These are phyloP conservation scores for Aphidoletes aphidimyza DNA, from an alignment of 2,888 invertebrate genomes.

Conservation along the genomic window DNA sequence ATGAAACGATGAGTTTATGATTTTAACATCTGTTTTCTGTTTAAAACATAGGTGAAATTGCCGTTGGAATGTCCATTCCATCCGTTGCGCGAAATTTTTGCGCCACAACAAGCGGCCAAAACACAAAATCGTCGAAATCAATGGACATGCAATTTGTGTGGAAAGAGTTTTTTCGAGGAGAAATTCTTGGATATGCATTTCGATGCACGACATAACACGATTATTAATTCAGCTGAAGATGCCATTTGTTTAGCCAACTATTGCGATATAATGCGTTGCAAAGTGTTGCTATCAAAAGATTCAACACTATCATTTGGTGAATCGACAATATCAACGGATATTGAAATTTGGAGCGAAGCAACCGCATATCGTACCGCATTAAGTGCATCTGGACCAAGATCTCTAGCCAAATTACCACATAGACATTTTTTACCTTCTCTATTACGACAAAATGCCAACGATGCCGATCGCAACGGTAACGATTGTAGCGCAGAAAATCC, in stretches of 20 bases:
- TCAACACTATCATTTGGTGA: slow-evolving; percentile 72
- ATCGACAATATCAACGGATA: slow-evolving; percentile 77
- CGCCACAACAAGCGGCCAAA: slow-evolving; percentile 86
- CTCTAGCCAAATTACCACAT: slow-evolving; percentile 67
- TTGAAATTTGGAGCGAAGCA: slow-evolving; percentile 85
- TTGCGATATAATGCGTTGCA: slow-evolving; percentile 96
- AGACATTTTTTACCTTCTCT: slow-evolving; percentile 55
- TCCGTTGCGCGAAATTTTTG: slow-evolving; percentile 86
- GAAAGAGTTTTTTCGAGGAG: slow-evolving; percentile 91
- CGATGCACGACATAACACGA: slow-evolving; percentile 86
- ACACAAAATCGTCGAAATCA: slow-evolving; percentile 86
- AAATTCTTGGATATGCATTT: slow-evolving; percentile 88
- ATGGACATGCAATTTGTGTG: slow-evolving; percentile 92
- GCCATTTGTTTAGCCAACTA: slow-evolving; percentile 93
- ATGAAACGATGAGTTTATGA: neutral
- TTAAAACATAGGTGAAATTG: slow-evolving; percentile 73
- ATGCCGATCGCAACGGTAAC: neutral
- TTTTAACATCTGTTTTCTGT: neutral
- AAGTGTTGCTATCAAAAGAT: slow-evolving; percentile 83
- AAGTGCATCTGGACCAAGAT: slow-evolving; percentile 68
- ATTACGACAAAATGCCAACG: slow-evolving; percentile 1
- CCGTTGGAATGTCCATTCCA: slow-evolving; percentile 92
- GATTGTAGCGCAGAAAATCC: neutral
- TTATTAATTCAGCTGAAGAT: slow-evolving; percentile 90
- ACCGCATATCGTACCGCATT: slow-evolving; percentile 76